Conservation (phyloP, 2,797 vertebrate species). For the Lagodon rhomboides region DNA sequence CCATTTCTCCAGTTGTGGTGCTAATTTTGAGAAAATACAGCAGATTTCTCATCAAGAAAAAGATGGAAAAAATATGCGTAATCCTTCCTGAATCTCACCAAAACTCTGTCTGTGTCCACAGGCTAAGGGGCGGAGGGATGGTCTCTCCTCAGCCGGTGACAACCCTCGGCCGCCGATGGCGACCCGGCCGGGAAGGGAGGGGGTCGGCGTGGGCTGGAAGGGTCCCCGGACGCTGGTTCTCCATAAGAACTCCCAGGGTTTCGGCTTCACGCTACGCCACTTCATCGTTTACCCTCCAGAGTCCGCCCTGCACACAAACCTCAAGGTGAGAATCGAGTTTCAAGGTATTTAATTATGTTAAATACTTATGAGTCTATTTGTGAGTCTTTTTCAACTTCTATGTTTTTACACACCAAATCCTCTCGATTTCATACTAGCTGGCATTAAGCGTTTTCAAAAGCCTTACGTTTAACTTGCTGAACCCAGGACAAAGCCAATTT, state of each 20-base stretch:
- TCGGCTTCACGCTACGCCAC: constrained; percentile 96
- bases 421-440: constrained; percentile 49
- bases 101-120: constrained; percentile 64
- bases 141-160: constrained; percentile 86
- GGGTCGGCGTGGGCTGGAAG: constrained; percentile 87
- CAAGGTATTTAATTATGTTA: constrained; percentile 1
- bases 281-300: constrained; percentile 99
- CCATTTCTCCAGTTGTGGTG: constrained; percentile 6
- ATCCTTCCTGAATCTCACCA: not conserved
- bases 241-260: constrained; percentile 93
- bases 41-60: not conserved
- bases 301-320: constrained; percentile 89
- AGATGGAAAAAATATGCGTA: not conserved
- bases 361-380: too few species aligned
- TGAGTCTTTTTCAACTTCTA: not conserved
- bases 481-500: constrained; percentile 27
- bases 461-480: constrained; percentile 33
- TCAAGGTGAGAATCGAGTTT: constrained; percentile 86
- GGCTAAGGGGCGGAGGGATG: constrained; percentile 91
- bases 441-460: constrained; percentile 18
- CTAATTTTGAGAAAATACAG: constrained; percentile 20
- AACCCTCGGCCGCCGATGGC: constrained; percentile 87
- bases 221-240: constrained; percentile 92
- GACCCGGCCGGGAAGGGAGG: constrained; percentile 83
- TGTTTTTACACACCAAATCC: constrained; percentile 34